These are phyloP conservation scores for Melolontha melolontha DNA, from an alignment of 2,888 invertebrate species.

Conservation along the genomic window DNA sequence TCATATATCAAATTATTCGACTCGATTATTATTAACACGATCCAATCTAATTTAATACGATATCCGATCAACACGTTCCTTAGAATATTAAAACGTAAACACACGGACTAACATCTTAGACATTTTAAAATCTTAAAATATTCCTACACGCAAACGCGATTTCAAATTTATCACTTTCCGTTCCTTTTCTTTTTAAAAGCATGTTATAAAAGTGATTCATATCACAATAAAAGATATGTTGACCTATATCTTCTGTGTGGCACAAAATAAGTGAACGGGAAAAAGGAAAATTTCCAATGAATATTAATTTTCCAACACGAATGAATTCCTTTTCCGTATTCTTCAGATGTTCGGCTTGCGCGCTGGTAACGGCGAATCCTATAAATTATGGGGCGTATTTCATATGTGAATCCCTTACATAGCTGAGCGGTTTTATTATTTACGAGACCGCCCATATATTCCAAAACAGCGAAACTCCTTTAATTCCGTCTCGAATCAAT, in stretches of 20 bases:
- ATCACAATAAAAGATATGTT: constrained; percentile 24
- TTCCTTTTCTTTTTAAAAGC: too few species aligned
- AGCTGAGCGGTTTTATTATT: constrained; percentile 41
- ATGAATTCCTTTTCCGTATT: constrained; percentile 38
- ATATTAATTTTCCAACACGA: constrained; percentile 40
- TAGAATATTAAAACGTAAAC: too few species aligned
- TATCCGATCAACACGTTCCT: too few species aligned
- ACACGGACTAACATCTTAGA: too few species aligned
- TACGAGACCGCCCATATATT: constrained; percentile 53
- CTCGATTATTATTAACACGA: too few species aligned
- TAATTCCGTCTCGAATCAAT: constrained; percentile 56
- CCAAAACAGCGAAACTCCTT: constrained; percentile 57
- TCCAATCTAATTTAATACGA: too few species aligned
- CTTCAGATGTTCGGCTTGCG: constrained; percentile 24
- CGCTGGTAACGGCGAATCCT: constrained; percentile 11
- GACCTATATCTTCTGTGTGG: constrained; percentile 19
- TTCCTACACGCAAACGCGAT: too few species aligned
- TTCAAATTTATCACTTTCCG: too few species aligned
- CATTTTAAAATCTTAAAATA: too few species aligned
- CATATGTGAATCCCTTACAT: constrained; percentile 45
- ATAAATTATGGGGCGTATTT: constrained; percentile 44
- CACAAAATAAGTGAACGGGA: constrained; percentile 13
- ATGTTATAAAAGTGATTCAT: constrained; percentile 29
- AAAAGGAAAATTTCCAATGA: constrained; percentile 43
- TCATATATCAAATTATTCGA: too few species aligned